These are phyloP conservation scores for Tyria jacobaeae DNA, from an alignment of 2,888 invertebrate species.

Conservation along the genomic window DNA sequence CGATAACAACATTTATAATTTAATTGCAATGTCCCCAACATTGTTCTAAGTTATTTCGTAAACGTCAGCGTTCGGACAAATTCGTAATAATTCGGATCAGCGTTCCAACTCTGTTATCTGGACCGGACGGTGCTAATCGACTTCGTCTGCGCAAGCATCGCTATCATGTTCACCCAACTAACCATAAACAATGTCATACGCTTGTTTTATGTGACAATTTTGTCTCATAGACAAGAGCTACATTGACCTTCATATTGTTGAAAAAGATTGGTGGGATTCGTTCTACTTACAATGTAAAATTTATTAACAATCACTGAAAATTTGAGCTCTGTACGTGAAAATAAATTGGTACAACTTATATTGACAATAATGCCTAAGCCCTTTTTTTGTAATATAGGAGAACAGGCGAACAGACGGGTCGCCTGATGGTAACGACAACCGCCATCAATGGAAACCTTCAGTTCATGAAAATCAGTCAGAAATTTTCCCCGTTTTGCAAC, in stretches of 20 bases:
- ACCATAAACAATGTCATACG: conserved; percentile 57
- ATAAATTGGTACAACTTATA: too few species aligned
- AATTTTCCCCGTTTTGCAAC: too few species aligned
- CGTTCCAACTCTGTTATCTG: conserved; percentile 79
- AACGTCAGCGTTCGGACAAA: conserved; percentile 56
- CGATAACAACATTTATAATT: conserved; percentile 5
- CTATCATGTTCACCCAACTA: conserved; percentile 70
- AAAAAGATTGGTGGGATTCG: too few species aligned
- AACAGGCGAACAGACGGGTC: too few species aligned
- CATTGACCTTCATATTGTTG: neutral
- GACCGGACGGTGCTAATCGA: conserved; percentile 80
- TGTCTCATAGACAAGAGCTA: conserved; percentile 1
- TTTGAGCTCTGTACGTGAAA: too few species aligned
- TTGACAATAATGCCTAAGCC: too few species aligned
- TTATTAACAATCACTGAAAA: too few species aligned
- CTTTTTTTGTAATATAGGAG: too few species aligned
- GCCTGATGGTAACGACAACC: too few species aligned
- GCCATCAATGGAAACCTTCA: too few species aligned
- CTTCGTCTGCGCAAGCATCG: conserved; percentile 72
- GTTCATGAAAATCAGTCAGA: too few species aligned
- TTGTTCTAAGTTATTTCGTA: conserved; percentile 53
- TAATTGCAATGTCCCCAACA: conserved; percentile 33
- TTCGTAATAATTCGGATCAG: conserved; percentile 76
- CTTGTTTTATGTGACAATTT: conserved; percentile 20
- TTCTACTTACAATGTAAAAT: too few species aligned